These are phyloP conservation scores for Argya squamiceps DNA, from an alignment of 2,797 vertebrate species.

Conservation along the genomic window DNA sequence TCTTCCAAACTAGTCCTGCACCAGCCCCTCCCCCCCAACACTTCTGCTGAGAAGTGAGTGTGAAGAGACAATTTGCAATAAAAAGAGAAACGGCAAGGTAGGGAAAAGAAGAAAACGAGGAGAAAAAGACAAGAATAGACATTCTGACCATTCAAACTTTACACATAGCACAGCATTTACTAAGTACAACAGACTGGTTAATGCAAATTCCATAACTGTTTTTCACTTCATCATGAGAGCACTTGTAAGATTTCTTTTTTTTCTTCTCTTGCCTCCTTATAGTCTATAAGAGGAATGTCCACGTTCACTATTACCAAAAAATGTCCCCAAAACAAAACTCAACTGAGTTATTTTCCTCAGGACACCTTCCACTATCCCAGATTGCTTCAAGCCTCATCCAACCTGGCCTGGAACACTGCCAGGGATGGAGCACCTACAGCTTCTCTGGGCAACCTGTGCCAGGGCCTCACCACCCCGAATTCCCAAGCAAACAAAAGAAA, in stretches of 20 bases:
- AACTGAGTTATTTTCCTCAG: not conserved
- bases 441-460: not conserved
- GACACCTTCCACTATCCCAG: fast-evolving
- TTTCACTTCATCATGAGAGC: not conserved
- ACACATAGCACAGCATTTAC: not conserved
- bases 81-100: not conserved
- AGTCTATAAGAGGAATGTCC: not conserved
- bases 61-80: not conserved
- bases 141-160: not conserved
- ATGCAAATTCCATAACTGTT: not conserved
- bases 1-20: not conserved
- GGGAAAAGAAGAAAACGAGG: not conserved
- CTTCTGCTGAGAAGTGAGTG: not conserved
- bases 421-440: fast-evolving
- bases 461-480: not conserved
- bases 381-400: not conserved
- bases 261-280: not conserved
- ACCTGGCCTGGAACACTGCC: not conserved
- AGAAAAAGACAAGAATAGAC: not conserved
- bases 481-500: not conserved
- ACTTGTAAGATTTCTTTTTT: not conserved
- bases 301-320: not conserved
- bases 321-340: not conserved
- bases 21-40: not conserved
- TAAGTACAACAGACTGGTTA: not conserved